phyloP scores from a whole-genome alignment of 2,797 vertebrate species.

The Scomberomorus guttatus region DNA sequence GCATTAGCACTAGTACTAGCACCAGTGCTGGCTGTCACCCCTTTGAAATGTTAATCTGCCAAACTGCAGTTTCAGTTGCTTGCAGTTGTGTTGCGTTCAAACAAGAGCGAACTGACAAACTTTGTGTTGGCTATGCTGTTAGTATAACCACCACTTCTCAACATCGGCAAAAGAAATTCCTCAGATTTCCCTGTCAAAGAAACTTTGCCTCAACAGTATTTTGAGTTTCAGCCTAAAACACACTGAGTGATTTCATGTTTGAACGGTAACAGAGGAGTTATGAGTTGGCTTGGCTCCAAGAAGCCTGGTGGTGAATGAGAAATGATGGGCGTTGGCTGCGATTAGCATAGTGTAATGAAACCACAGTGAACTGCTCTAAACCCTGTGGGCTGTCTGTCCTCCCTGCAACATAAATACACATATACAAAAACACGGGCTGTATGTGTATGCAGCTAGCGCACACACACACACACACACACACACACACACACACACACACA shows the following conservation, averaged over 20 bases:
- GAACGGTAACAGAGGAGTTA: slow-evolving; percentile 49
- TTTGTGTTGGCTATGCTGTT: slow-evolving; percentile 50
- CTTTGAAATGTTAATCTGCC: slow-evolving; percentile 57
- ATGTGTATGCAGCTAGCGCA: slow-evolving; percentile 4
- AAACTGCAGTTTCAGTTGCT: slow-evolving; percentile 17
- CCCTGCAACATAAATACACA: slow-evolving; percentile 30
- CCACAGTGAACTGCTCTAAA: slow-evolving; percentile 39
- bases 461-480: background rate
- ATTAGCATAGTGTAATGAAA: slow-evolving; percentile 69
- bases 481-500: background rate
- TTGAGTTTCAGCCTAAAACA: slow-evolving; percentile 22
- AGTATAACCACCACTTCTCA: slow-evolving; percentile 45
- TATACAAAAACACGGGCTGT: slow-evolving; percentile 6
- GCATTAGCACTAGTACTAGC: too few species aligned
- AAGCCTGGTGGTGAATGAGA: slow-evolving; percentile 52
- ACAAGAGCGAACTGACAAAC: slow-evolving; percentile 59
- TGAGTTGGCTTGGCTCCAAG: slow-evolving; percentile 53
- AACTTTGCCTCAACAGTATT: slow-evolving; percentile 56
- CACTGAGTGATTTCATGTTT: slow-evolving; percentile 41
- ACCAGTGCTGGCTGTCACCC: slow-evolving; percentile 26
- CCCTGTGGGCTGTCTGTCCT: slow-evolving; percentile 39
- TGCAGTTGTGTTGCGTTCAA: slow-evolving; percentile 50
- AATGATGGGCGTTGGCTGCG: slow-evolving; percentile 57
- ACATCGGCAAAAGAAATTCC: slow-evolving; percentile 39
- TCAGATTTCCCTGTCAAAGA: slow-evolving; percentile 64